These are phyloP conservation scores for Diachrysia chrysitis DNA, from an alignment of 2,888 invertebrate genomes.

Conservation along the genomic window DNA sequence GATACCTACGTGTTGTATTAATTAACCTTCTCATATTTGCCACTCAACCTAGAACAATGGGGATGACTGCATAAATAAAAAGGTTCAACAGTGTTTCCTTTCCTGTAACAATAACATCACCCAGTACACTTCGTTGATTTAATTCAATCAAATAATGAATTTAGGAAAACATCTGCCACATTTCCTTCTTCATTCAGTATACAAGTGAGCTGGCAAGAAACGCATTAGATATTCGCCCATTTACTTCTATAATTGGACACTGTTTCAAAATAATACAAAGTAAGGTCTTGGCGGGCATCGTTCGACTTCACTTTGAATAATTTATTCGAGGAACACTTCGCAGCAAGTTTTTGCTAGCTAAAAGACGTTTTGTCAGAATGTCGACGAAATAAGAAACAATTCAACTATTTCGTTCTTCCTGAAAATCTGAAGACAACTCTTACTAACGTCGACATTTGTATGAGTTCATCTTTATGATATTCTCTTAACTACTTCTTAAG, in stretches of 20 bases:
- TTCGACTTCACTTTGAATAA: slow-evolving; percentile 34
- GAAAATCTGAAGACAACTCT: slow-evolving; percentile 8
- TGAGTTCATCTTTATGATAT: neutral
- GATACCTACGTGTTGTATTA: too few relatives aligned
- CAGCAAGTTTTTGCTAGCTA: slow-evolving; percentile 32
- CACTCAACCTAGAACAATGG: too few relatives aligned
- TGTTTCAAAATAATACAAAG: slow-evolving; percentile 24
- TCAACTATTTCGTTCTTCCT: slow-evolving; percentile 3
- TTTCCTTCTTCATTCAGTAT: neutral
- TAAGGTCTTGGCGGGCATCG: neutral
- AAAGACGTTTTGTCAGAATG: slow-evolving; percentile 29
- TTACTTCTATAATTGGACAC: slow-evolving; percentile 17
- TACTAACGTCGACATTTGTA: slow-evolving; percentile 10
- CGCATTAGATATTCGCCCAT: slow-evolving; percentile 5
- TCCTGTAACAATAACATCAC: neutral
- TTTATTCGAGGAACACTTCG: slow-evolving; percentile 25
- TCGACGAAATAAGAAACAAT: slow-evolving; percentile 19
- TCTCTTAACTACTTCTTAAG: neutral
- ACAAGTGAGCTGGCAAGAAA: neutral
- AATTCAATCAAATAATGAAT: neutral
- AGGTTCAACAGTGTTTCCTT: too few relatives aligned
- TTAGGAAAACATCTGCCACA: neutral
- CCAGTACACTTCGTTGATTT: too few relatives aligned
- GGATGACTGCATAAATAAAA: too few relatives aligned
- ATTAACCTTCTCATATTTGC: too few relatives aligned